Evolutionary conservation across 2,797 vertebrate genomes (phyloP).

Genomic region (Pipistrellus kuhlii): DNA sequence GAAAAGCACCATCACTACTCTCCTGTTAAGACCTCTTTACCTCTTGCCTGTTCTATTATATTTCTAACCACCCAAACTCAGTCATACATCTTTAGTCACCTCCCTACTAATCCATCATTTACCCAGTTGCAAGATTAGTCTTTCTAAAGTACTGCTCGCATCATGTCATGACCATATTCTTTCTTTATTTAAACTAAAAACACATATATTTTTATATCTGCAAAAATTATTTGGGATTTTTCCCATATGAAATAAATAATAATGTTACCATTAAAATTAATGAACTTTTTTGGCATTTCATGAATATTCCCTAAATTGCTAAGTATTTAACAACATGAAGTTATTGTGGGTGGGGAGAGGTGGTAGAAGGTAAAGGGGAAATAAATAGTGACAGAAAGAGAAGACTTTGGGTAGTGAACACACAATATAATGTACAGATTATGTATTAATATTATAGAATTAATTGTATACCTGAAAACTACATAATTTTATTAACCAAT

Average conservation of each 20-base stretch:
- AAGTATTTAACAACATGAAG: background rate
- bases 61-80: slow-evolving; percentile 13
- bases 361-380: background rate
- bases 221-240: slow-evolving; percentile 17
- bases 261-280: slow-evolving; percentile 4
- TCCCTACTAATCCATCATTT: background rate
- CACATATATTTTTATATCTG: slow-evolving; percentile 4
- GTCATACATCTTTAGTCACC: background rate
- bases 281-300: background rate
- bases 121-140: background rate
- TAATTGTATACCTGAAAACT: background rate
- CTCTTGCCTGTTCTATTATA: background rate
- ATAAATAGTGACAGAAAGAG: background rate
- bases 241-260: background rate
- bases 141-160: background rate
- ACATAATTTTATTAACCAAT: background rate
- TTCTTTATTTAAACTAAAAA: background rate
- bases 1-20: background rate
- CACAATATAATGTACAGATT: background rate
- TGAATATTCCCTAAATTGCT: background rate
- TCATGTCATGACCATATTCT: background rate
- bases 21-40: background rate
- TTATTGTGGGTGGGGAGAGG: background rate
- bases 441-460: background rate
- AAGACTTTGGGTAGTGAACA: background rate